These are phyloP conservation scores for Microctonus brassicae DNA, from an alignment of 2,888 invertebrate species.

Conservation along the genomic window DNA sequence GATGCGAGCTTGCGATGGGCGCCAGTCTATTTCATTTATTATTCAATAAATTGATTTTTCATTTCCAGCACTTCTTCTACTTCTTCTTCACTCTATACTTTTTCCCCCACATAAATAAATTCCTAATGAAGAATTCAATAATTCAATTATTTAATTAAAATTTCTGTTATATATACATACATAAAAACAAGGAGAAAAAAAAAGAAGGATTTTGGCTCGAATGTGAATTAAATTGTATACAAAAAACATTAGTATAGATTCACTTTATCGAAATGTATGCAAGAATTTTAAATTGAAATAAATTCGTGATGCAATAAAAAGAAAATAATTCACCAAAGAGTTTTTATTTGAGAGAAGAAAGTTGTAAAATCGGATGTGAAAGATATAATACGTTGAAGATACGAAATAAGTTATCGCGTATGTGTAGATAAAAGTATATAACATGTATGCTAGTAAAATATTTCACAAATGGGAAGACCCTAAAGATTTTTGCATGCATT, in stretches of 20 bases:
- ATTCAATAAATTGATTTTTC: background rate
- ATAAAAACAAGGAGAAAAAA: no score
- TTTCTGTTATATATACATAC: no score
- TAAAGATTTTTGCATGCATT: background rate
- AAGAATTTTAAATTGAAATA: no score
- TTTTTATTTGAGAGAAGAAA: background rate
- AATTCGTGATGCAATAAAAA: no score
- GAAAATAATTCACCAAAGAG: background rate
- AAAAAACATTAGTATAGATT: no score
- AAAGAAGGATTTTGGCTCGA: no score
- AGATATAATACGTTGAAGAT: background rate
- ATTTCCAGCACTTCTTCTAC: background rate
- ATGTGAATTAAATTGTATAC: no score
- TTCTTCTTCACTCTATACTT: no score
- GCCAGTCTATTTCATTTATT: background rate
- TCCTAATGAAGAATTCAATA: no score
- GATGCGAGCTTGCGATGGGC: background rate
- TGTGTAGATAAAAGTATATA: background rate
- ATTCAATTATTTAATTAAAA: no score
- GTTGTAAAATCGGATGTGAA: background rate
- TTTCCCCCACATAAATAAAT: no score
- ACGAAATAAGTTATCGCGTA: background rate
- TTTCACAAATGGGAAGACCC: background rate
- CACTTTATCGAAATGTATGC: no score
- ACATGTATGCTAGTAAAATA: background rate